Base-by-base conservation (phyloP, 2,797 vertebrate genomes). In the Erethizon dorsatum region DNA sequence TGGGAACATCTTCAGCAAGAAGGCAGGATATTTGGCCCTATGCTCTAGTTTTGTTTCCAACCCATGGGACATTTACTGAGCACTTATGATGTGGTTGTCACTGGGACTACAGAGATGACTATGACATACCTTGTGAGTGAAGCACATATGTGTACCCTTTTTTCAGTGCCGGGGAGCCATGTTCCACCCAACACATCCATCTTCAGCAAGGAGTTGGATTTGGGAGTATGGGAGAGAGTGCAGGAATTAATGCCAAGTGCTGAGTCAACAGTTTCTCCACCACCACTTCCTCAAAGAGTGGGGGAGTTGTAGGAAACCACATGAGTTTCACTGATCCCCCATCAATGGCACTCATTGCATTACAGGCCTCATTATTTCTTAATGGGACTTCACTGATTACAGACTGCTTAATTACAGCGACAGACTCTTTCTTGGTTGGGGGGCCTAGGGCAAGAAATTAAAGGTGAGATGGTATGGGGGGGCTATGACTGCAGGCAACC, bases 381-480 rank as follows among this genome's bases (percentile, higher is more conserved):
- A 98, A 98, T 98, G 97, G 96, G 97, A 97, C 92, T 97, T 97
- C 22, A 97, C 93, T 98, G 98, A 99, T 98, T 98, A 98, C 92
- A 98, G 98, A 98, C 97, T 98, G 96, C 96, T 97, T 99, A 99
- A 98, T 99, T 99, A 98, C 90, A 98, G 97, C 84, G 92, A 95
- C 98, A 96, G 94, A 75, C 52, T 97, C 87, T 61, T 33, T 98
- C 57, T 95, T 96, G 71, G 88, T 97, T 96, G 88, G 65, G 86
- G 85, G 84, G 37, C 24, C 88, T 57, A 47, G 79, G 85, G 88
- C 75, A 96, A 93, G 90, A 97, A 96, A 97, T 94, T 85, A 91
- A 93, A 79, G 73, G 10, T 96, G 92, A 96, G 93, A 95, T 85
- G n/a, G 13, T 57, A 71, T 83, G 84, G 17, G n/a, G 83, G 80